A percentile compares a stretch with the other conserved stretches of the same genome.
Conservation (phyloP, 2,797 vertebrate species). For the Sebastes iracundus region DNA sequence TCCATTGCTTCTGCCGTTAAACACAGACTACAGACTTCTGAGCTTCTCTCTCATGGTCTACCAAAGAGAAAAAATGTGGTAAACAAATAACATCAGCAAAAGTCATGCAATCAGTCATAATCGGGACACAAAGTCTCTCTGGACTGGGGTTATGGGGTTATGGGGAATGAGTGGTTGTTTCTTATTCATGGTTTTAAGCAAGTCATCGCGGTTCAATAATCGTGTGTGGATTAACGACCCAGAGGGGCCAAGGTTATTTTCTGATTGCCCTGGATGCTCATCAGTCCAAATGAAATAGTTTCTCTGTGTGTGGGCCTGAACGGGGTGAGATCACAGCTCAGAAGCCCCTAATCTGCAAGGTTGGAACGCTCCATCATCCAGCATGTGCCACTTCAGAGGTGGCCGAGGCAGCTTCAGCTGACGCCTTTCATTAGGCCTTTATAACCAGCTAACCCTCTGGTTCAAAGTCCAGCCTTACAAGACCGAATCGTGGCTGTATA, state of each 20-base stretch:
- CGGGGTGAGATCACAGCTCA: slow-evolving; percentile 33
- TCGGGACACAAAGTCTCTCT: slow-evolving; percentile 13
- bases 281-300: slow-evolving; percentile 31
- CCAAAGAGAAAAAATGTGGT: slow-evolving; percentile 16
- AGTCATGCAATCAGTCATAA: slow-evolving; percentile 24
- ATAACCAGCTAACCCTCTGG: slow-evolving; percentile 12
- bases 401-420: slow-evolving; percentile 15
- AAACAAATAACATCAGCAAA: slow-evolving; percentile 34
- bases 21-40: background rate
- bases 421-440: slow-evolving; percentile 56
- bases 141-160: background rate
- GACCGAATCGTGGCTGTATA: background rate
- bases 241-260: slow-evolving; percentile 1
- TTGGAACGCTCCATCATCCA: slow-evolving; percentile 41
- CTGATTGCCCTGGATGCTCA: slow-evolving; percentile 24
- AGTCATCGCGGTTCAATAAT: slow-evolving; percentile 35
- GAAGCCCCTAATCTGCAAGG: slow-evolving; percentile 53
- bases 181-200: background rate
- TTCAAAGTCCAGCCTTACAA: slow-evolving; percentile 13
- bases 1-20: slow-evolving; percentile 8
- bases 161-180: slow-evolving; percentile 11
- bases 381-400: slow-evolving; percentile 48
- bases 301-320: slow-evolving; percentile 65
- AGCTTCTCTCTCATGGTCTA: slow-evolving; percentile 24
- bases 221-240: slow-evolving; percentile 16